These are phyloP conservation scores for Saccostrea glomerata DNA, from an alignment of 1,140 invertebrate species.

Conservation along the genomic window DNA sequence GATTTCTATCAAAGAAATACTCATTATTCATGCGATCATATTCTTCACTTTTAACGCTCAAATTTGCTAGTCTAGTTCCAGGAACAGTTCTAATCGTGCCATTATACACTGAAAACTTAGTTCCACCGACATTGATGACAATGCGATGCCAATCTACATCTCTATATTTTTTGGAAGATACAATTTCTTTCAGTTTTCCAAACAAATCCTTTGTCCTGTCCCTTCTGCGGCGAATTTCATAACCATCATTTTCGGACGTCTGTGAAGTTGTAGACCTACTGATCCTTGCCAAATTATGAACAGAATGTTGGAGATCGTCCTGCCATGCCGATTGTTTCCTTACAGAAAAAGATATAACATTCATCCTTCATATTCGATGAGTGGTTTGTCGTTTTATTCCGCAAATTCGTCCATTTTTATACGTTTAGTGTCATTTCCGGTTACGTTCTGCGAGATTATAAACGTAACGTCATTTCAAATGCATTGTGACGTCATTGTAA, in stretches of 20 bases:
- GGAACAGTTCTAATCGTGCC: slow-evolving; percentile 26
- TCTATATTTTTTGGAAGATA: neutral
- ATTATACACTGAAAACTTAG: slow-evolving; percentile 31
- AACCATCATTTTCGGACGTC: neutral
- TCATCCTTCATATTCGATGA: slow-evolving; percentile 2
- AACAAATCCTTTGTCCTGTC: neutral
- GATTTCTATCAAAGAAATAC: slow-evolving; percentile 49
- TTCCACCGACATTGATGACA: slow-evolving; percentile 45
- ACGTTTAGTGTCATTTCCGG: neutral
- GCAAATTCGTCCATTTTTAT: neutral
- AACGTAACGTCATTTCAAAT: neutral
- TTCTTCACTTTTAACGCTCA: slow-evolving; percentile 31
- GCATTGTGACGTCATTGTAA: slow-evolving; percentile 7
- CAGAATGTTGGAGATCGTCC: neutral
- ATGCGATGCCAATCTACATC: slow-evolving; percentile 34
- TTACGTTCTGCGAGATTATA: neutral
- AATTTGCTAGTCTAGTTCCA: slow-evolving; percentile 27
- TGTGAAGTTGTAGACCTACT: neutral
- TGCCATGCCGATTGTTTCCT: neutral
- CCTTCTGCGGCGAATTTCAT: neutral
- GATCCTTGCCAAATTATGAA: slow-evolving; percentile 11
- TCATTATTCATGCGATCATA: slow-evolving; percentile 38
- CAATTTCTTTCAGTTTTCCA: slow-evolving; percentile 4
- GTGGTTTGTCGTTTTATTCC: slow-evolving; percentile 4
- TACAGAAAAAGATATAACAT: neutral